Base-by-base conservation (phyloP, 2,113 vertebrate genomes). In the Seriola aureovittata region DNA sequence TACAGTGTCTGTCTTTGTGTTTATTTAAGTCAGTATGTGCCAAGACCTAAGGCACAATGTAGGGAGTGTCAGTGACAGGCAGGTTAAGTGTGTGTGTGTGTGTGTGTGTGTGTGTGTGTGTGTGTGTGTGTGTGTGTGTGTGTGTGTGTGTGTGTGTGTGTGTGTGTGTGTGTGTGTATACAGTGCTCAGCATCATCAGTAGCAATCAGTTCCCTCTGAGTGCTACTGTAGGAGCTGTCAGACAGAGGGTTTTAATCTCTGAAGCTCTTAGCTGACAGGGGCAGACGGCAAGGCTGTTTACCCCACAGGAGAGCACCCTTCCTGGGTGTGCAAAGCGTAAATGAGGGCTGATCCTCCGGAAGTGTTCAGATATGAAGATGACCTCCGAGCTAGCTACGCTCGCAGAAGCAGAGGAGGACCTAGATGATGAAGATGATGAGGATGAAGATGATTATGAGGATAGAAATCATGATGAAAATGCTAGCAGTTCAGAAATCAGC, bases 381-480 rank as follows among this genome's bases (percentile, higher is more conserved):
- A 94, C 95, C 92, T 93, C 93, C 59, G 92, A 90, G n/a, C 85
- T 90, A 2, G 95, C 93, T 21, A 95, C 96, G 0, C 93, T 96
- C 13, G 95, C 95, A 42, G 66, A 93, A 65, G 93, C 93, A 54
- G 95, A 96, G 78, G 93, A 94, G 23, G 94, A 94, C 25, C 62
- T 93, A 58, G 87, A 89, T 23, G 85, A 93, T 29, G 92, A 92
- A 5, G 91, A 93, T 17, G 86, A 89, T 0, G 84, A 88, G 0
- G 65, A 80, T 5, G 81, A 89, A 0, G 88, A 88, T 5, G 68
- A 85, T 3, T 57, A 60, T 2, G 0, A 88, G 1, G 81, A 83
- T 4, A 72, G 75, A 54, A 70, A 59, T 40, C 52, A 77, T 2
- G 88, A 86, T 17, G 86, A 85, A n/a, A 89, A 81, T 1, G 44